Evolutionary conservation across 2,888 invertebrate genomes (phyloP).

Genomic region (Dimorphilus gyrociliatus): DNA sequence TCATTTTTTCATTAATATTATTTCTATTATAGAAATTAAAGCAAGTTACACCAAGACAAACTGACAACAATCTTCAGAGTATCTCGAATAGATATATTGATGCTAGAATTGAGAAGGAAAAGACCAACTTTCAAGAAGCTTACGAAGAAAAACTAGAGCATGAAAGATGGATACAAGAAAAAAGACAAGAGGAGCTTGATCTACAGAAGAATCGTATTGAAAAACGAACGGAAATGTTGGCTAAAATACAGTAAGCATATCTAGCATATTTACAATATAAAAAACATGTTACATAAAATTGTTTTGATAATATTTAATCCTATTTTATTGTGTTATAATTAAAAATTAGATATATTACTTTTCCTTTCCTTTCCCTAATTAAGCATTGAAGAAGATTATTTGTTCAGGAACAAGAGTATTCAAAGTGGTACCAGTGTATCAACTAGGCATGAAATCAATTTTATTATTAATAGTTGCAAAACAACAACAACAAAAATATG

Average conservation of each 20-base stretch:
- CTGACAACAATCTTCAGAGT: slow-evolving; percentile 29
- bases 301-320: no score
- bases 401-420: no score
- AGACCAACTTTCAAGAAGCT: slow-evolving; percentile 26
- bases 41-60: slow-evolving; percentile 34
- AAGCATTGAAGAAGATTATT: no score
- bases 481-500: no score
- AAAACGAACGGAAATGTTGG: slow-evolving; percentile 32
- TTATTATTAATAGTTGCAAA: no score
- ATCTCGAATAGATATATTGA: slow-evolving; percentile 28
- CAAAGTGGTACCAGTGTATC: no score
- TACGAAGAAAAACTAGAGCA: slow-evolving; percentile 27
- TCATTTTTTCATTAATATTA: neutral
- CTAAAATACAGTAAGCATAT: slow-evolving; percentile 31
- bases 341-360: no score
- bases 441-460: no score
- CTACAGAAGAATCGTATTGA: slow-evolving; percentile 20
- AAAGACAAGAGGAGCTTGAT: slow-evolving; percentile 21
- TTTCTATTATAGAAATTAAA: slow-evolving; percentile 23
- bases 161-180: slow-evolving; percentile 18
- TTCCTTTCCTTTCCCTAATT: no score
- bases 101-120: slow-evolving; percentile 31
- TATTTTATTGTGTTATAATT: no score
- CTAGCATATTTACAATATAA: no score
- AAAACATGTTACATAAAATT: no score